Evolutionary conservation across 2,113 vertebrate genomes (phyloP).

Genomic region (Protobothrops flavoviridis): DNA sequence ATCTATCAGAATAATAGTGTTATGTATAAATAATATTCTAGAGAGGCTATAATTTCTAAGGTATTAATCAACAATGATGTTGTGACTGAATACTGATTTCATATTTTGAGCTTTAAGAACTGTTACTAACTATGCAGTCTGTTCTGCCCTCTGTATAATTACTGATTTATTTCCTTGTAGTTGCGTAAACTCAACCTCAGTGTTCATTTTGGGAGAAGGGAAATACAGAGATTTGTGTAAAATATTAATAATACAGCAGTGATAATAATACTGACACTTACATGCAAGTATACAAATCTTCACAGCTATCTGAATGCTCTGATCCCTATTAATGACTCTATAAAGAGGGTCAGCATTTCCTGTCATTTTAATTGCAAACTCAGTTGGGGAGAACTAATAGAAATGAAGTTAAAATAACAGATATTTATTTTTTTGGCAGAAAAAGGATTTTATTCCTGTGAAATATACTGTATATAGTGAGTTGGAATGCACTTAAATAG

Average conservation of each 20-base stretch:
- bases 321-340: background rate
- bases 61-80: conserved; percentile 31
- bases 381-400: background rate
- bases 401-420: background rate
- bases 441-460: background rate
- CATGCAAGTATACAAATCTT: background rate
- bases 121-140: conserved; percentile 58
- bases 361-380: background rate
- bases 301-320: background rate
- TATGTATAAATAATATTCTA: conserved; percentile 64
- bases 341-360: background rate
- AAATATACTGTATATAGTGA: background rate
- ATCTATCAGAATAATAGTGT: conserved; percentile 46
- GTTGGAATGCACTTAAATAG: background rate
- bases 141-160: background rate
- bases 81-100: conserved; percentile 68
- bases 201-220: background rate
- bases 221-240: background rate
- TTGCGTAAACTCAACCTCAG: background rate
- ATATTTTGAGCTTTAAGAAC: conserved; percentile 56
- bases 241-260: background rate
- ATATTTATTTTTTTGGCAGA: background rate
- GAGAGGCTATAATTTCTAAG: conserved; percentile 69
- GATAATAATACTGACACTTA: background rate
- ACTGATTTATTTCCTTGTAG: background rate